Evolutionary conservation across 2,888 invertebrate species (phyloP), one percentile per base, ranked within the genome.

Genomic region (Andricus quercusramuli): DNA sequence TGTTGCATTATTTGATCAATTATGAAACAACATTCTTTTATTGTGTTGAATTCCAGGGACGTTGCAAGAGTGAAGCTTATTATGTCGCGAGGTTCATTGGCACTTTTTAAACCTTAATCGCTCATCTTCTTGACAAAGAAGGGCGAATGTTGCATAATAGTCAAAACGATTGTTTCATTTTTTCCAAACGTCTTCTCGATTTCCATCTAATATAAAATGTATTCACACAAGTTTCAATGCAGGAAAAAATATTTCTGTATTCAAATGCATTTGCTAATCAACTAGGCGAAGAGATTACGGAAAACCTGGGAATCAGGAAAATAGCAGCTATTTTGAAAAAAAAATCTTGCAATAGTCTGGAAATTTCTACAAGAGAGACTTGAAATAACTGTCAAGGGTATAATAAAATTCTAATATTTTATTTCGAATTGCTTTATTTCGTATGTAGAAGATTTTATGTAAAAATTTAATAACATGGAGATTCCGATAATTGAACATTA

Each of bases 101-200:
- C 56, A 56, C 74, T 74, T 74, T 56, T 37, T 13, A 56, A 74
- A 56, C 20, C 2, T 9, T 25, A 74, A 56, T 56, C 74, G 13
- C 29, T 51, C n/a, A 37, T 56, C 15, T 74, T 56, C n/a, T n/a
- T 20, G 20, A 32, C 11, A 32, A 51, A 56, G 15, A 20, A 74
- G 5, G 22, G 41, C 51, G 32, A 74, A 74, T 13, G 32, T 74
- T 74, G n/a, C n/a, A 32, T 29, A 56, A 70, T 13, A 32, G 15
- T 29, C 17, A 37, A 20, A 74, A 32, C 56, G 13, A 44, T 2
- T 13, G 44, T 44, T 44, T 44, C 44, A 44, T 20, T 56, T 32
- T 8, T 74, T 56, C 1, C n/a, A 22, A 56, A 56, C 37, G n/a
- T n/a, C n/a, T 74, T 74, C 6, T 32, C 32, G 20, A 51, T 70